phyloP scores from a whole-genome alignment of 2,797 vertebrate genomes.

The Liasis olivaceus region DNA sequence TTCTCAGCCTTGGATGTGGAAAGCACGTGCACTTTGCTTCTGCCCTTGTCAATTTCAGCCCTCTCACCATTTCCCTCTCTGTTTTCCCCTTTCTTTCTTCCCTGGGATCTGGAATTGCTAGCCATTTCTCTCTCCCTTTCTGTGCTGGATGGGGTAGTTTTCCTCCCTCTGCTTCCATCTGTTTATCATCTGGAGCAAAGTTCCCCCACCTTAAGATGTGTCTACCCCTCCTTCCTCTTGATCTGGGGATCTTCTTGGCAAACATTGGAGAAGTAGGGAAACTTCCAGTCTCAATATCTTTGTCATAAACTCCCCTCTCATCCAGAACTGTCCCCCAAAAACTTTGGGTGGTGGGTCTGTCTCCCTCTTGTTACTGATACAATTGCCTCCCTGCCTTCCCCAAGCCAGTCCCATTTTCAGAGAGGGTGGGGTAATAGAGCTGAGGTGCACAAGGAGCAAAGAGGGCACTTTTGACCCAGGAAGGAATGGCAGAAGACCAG shows the following conservation, averaged over 20 bases:
- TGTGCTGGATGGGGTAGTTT: not conserved
- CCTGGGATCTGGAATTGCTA: not conserved
- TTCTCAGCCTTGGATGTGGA: not conserved
- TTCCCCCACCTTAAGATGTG: not conserved
- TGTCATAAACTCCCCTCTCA: not conserved
- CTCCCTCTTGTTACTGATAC: not conserved
- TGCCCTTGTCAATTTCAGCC: not conserved
- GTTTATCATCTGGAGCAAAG: not conserved
- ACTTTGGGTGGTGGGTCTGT: not conserved
- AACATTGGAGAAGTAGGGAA: not conserved
- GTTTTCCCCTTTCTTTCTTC: not conserved
- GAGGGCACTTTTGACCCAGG: not conserved
- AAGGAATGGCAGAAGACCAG: not conserved
- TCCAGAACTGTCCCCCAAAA: not conserved
- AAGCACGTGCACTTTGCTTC: not conserved
- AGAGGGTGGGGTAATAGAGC: not conserved
- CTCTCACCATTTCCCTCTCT: not conserved
- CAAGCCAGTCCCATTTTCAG: not conserved
- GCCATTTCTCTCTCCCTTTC: not conserved
- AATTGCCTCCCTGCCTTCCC: not conserved
- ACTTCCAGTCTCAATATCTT: not conserved
- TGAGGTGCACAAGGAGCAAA: not conserved
- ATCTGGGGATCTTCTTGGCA: not conserved
- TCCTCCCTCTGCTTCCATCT: not conserved
- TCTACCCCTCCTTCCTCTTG: not conserved